These are phyloP conservation scores for Siphlonurus alternatus DNA, from an alignment of 2,888 invertebrate genomes.

Conservation along the genomic window DNA sequence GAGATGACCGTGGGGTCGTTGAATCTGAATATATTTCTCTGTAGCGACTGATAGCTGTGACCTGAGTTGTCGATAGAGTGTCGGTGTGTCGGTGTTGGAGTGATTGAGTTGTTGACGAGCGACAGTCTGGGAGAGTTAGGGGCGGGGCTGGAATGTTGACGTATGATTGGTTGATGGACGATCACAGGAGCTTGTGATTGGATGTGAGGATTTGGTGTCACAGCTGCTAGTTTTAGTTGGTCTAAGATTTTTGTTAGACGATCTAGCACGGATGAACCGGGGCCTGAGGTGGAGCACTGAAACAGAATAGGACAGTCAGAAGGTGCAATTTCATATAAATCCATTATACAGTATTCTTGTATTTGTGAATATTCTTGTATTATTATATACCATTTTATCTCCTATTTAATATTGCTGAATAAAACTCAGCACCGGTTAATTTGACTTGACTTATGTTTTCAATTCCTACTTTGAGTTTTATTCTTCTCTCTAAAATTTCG, in stretches of 20 bases:
- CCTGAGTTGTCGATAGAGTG: neutral
- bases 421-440: no score
- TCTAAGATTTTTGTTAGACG: slow-evolving; percentile 52
- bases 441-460: no score
- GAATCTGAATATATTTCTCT: slow-evolving; percentile 48
- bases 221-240: slow-evolving; percentile 25
- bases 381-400: no score
- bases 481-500: no score
- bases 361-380: no score
- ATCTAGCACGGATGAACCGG: slow-evolving; percentile 27
- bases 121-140: neutral
- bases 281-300: neutral
- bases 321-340: neutral
- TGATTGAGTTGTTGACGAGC: neutral
- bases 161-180: slow-evolving; percentile 14
- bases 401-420: no score
- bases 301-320: neutral
- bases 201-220: neutral
- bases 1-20: slow-evolving; percentile 39
- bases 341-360: no score
- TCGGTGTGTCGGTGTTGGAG: neutral
- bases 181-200: neutral
- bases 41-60: slow-evolving; percentile 27
- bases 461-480: no score
- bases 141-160: slow-evolving; percentile 19